Conservation (phyloP, 2,797 vertebrate genomes). For the Chrosomus eos region DNA sequence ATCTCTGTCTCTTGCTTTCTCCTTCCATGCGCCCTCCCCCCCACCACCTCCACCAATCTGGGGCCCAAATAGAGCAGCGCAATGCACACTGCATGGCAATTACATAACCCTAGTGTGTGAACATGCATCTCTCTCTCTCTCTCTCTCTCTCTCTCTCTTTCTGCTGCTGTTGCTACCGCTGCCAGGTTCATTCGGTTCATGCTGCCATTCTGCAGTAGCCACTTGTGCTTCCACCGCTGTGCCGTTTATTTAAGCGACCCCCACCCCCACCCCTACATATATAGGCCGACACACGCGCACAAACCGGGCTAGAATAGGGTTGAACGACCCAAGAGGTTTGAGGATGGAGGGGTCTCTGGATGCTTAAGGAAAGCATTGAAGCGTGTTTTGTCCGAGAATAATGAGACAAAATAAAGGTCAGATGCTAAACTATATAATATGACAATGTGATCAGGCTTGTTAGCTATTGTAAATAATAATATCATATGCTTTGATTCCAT, state of each 20-base stretch:
- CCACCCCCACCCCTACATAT: background rate
- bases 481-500: background rate
- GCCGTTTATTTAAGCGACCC: slow-evolving; percentile 49
- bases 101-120: slow-evolving; percentile 72
- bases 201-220: slow-evolving; percentile 63
- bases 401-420: background rate
- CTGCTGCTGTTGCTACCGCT: slow-evolving; percentile 60
- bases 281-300: background rate
- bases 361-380: slow-evolving; percentile 19
- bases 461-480: background rate
- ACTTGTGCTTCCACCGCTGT: slow-evolving; percentile 49
- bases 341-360: slow-evolving; percentile 14
- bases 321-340: slow-evolving; percentile 1
- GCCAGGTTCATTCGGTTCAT: slow-evolving; percentile 70
- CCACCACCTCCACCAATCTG: slow-evolving; percentile 53
- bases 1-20: slow-evolving; percentile 1
- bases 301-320: slow-evolving; percentile 21
- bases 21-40: slow-evolving; percentile 5
- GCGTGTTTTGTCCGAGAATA: slow-evolving; percentile 14
- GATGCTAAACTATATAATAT: background rate
- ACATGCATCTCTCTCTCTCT: slow-evolving; percentile 53
- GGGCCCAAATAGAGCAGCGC: slow-evolving; percentile 67
- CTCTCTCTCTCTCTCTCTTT: slow-evolving; percentile 27
- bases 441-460: background rate
- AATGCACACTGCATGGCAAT: slow-evolving; percentile 74